Percentiles rank a stretch among this genome's conserved stretches.
Evolutionary conservation across 1,140 invertebrate species (phyloP).

Genomic region (Ericerus pela): DNA sequence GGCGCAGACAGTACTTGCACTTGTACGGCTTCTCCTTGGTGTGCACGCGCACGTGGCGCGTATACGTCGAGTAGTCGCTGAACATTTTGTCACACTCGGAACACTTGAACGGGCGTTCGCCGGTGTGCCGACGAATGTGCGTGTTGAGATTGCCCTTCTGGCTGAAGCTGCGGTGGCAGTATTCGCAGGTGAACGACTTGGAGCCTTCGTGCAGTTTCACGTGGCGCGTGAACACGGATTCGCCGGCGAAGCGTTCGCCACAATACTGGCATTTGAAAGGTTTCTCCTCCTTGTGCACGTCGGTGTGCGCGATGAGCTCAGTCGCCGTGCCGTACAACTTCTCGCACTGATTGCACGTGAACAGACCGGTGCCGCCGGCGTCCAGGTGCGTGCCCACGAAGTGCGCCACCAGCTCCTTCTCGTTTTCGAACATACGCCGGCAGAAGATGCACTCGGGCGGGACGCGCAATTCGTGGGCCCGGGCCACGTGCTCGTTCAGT

Average conservation of each 20-base stretch:
- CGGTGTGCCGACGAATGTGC: constrained; percentile 11
- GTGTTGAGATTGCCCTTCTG: constrained; percentile 40
- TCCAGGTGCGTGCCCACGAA: not conserved
- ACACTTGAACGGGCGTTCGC: constrained; percentile 8
- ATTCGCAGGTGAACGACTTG: constrained; percentile 2
- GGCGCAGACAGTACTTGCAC: constrained; percentile 59
- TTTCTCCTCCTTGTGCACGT: constrained; percentile 91
- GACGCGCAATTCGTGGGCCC: constrained; percentile 62
- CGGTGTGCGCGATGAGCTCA: constrained; percentile 78
- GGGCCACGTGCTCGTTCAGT: constrained; percentile 82
- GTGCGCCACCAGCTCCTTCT: not conserved
- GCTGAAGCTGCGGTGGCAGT: constrained; percentile 27
- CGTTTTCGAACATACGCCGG: not conserved
- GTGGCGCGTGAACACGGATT: constrained; percentile 2
- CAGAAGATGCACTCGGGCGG: not conserved
- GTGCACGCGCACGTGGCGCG: constrained; percentile 42
- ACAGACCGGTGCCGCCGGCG: not conserved
- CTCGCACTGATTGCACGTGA: not conserved
- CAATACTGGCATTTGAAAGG: constrained; percentile 50
- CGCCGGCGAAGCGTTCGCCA: constrained; percentile 14
- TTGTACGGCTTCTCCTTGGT: constrained; percentile 57
- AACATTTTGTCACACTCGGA: constrained; percentile 3
- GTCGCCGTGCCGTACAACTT: constrained; percentile 12
- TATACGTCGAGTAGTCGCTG: constrained; percentile 76
- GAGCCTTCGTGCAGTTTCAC: constrained; percentile 1